phyloP scores from a whole-genome alignment of 2,888 invertebrate genomes.

The Ophion ellenae region DNA sequence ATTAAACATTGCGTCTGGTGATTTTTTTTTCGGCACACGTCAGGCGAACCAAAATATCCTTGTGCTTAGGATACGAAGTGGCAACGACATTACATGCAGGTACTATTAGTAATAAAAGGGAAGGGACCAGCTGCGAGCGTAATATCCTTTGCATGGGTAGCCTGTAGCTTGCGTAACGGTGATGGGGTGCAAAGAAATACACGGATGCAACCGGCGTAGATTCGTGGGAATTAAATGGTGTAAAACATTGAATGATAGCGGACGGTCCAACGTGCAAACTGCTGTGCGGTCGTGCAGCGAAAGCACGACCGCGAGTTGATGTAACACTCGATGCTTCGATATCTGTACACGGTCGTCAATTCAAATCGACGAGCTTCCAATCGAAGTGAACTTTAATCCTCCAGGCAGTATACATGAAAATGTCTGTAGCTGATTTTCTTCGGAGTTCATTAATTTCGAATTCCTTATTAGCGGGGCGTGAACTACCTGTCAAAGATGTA shows the following conservation, averaged over 20 bases:
- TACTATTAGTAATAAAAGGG: slow-evolving; percentile 7
- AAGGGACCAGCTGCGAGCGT: not conserved
- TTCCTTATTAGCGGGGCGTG: no score
- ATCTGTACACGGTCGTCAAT: not conserved
- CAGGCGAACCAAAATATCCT: not conserved
- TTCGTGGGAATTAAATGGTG: slow-evolving; percentile 64
- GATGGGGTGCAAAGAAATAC: slow-evolving; percentile 50
- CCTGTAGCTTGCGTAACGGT: slow-evolving; percentile 53
- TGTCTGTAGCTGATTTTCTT: no score
- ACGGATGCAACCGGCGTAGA: slow-evolving; percentile 39
- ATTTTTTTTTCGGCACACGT: not conserved
- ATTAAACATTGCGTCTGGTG: no score
- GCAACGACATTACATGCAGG: not conserved
- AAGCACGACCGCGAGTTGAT: slow-evolving; percentile 48
- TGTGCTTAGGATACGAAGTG: not conserved
- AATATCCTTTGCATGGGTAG: slow-evolving; percentile 3
- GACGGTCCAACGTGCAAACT: slow-evolving; percentile 48
- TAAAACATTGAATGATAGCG: slow-evolving; percentile 23
- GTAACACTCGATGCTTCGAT: slow-evolving; percentile 29
- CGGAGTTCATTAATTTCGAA: no score
- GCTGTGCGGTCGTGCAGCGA: slow-evolving; percentile 59
- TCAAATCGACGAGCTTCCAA: no score
- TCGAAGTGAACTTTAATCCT: no score
- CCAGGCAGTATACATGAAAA: no score
- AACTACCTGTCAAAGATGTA: no score